These are phyloP conservation scores for Drosophila bocqueti DNA, from an alignment of 1,140 invertebrate species.

Conservation along the genomic window DNA sequence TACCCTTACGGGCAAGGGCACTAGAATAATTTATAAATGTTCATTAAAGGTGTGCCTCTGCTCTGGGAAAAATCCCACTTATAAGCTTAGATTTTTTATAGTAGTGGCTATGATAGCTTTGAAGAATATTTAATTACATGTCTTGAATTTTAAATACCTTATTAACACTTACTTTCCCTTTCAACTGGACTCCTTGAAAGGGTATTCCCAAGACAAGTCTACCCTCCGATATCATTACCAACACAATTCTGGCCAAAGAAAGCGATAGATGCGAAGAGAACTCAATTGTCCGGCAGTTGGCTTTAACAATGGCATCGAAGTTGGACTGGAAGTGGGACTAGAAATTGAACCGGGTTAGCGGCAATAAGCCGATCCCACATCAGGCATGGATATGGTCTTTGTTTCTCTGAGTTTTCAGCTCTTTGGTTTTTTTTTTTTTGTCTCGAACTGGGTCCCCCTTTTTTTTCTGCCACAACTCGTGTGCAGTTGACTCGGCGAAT, in stretches of 20 bases:
- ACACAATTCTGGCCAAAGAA: conserved; percentile 4
- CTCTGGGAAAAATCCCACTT: neutral
- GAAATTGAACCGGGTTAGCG: conserved; percentile 14
- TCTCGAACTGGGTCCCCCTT: neutral
- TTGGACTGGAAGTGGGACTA: neutral
- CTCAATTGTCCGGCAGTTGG: conserved; percentile 24
- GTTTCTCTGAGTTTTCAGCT: conserved; percentile 14
- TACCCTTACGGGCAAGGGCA: neutral
- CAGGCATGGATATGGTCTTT: conserved; percentile 24
- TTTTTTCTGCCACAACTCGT: conserved; percentile 4
- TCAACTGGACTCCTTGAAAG: neutral
- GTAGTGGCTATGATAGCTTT: too few relatives aligned
- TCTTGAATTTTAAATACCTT: neutral
- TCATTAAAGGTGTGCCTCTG: neutral
- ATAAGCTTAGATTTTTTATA: neutral
- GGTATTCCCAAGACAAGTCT: conserved; percentile 24
- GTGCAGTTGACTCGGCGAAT: conserved; percentile 28
- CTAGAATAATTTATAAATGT: neutral
- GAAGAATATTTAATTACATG: neutral
- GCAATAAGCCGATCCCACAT: conserved; percentile 32
- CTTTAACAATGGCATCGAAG: conserved; percentile 40
- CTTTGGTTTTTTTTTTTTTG: neutral
- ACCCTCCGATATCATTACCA: conserved; percentile 38
- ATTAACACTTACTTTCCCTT: neutral
- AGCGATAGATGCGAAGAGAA: neutral